Percentiles rank a stretch among this genome's conserved stretches.
Evolutionary conservation across 2,113 vertebrate species (phyloP).

Genomic region (Tamias sibiricus): DNA sequence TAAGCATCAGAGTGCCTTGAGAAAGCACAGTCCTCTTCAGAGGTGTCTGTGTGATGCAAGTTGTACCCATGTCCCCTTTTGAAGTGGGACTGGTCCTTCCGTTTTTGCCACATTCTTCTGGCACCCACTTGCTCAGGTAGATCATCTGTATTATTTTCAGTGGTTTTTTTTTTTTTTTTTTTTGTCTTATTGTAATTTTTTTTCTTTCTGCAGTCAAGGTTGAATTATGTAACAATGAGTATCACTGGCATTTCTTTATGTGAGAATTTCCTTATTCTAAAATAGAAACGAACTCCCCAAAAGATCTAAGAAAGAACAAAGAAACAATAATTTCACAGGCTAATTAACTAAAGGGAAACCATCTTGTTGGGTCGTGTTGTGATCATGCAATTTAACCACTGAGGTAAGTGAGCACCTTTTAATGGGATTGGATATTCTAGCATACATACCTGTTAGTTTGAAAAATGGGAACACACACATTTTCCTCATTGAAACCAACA

Average conservation of each 20-base stretch:
- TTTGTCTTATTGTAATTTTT: not conserved
- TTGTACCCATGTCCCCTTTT: not conserved
- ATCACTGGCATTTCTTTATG: not conserved
- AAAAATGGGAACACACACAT: not conserved
- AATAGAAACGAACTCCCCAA: not conserved
- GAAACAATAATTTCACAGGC: not conserved
- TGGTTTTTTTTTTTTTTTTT: too few relatives aligned
- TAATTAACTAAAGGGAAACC: conserved; percentile 36
- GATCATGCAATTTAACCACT: not conserved
- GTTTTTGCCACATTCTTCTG: not conserved
- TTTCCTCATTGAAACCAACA: conserved; percentile 36
- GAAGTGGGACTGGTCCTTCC: not conserved
- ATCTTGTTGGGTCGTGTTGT: not conserved
- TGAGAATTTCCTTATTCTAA: conserved; percentile 25
- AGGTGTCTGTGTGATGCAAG: not conserved
- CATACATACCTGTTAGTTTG: conserved; percentile 10
- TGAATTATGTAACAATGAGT: not conserved
- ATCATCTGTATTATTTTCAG: not conserved
- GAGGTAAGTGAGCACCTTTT: not conserved
- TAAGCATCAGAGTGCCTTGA: not conserved
- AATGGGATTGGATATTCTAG: conserved; percentile 51
- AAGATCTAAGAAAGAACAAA: not conserved
- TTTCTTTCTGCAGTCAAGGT: not conserved
- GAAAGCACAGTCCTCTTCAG: not conserved
- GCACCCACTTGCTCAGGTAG: not conserved